These are phyloP conservation scores for Syrphus vitripennis DNA, from an alignment of 2,888 invertebrate species.

Conservation along the genomic window DNA sequence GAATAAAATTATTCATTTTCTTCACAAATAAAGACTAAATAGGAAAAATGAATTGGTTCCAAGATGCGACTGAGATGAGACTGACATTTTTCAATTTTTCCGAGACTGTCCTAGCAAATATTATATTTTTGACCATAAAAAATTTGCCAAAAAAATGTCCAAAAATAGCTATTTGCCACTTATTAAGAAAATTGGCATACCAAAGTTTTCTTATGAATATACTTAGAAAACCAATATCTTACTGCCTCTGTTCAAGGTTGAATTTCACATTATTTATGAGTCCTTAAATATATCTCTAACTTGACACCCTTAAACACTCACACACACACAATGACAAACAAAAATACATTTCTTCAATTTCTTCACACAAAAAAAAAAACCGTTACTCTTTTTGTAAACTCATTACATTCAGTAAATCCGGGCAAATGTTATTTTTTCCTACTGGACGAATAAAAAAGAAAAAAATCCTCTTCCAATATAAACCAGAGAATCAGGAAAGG, in stretches of 20 bases:
- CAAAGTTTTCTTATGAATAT: too few species aligned
- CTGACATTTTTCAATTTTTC: too few species aligned
- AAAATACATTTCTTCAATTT: background rate
- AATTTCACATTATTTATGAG: background rate
- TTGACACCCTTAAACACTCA: background rate
- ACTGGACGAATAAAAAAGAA: background rate
- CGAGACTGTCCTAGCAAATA: too few species aligned
- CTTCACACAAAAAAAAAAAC: background rate
- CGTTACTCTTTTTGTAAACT: background rate
- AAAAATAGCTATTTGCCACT: too few species aligned
- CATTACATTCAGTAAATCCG: conserved; percentile 16
- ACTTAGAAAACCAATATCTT: too few species aligned
- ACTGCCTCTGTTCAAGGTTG: background rate
- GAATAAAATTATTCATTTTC: too few species aligned
- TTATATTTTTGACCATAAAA: too few species aligned
- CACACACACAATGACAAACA: background rate
- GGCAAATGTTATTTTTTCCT: conserved; percentile 7
- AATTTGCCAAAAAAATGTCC: too few species aligned
- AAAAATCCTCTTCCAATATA: background rate
- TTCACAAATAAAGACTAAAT: too few species aligned
- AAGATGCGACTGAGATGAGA: too few species aligned
- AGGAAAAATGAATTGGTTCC: too few species aligned
- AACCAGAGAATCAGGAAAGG: background rate
- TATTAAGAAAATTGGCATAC: too few species aligned
- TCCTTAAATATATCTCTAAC: background rate